Base-by-base conservation (phyloP, 2,113 vertebrate species). In the Solea senegalensis region DNA sequence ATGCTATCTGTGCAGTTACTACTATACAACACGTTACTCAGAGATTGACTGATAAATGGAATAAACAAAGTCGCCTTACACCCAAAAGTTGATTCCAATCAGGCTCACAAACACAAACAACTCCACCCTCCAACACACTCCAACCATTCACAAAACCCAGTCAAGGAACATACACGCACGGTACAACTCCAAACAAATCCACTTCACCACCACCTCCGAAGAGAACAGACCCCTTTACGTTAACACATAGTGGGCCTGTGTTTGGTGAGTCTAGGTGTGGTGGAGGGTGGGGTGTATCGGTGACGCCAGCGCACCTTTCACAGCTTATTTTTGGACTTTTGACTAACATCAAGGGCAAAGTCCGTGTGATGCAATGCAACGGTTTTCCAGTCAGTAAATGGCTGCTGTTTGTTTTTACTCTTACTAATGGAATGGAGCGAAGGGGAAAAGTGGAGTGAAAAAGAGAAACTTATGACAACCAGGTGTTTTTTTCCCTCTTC, bases 401-500 rank as follows among this genome's bases (percentile, higher is more conserved):
- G 63, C 57, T 48, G 4, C 80, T 92, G 90, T 93, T 92, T 93
- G 89, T 93, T 93, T 90, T 90, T 56, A 50, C 77, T 87, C 83
- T 86, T 80, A 70, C 90, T 89, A 81, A 88, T 84, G 81, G 88
- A 91, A 86, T 71, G 65, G 76, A 80, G 77, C 15, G 44, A 69
- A 72, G 64, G 72, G 76, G 78, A 78, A 86, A 75, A 78, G 80
- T 58, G 60, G 51, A 73, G 65, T 46, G n/a, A 76, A 74, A 80
- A 80, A 74, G 62, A 40, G 54, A 73, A 84, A 67, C 82, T 80
- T 86, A 88, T 90, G 89, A 89, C 76, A 81, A 88, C 89, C 89
- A 92, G 90, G 90, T 92, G 91, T 87, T 89, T 92, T 92, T 89
- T 84, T 16, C 39, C 76, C 78, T 87, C 72, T 86, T 78, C 74